A percentile compares a stretch with the other conserved stretches of the same genome.
These are phyloP conservation scores for Lepidocolaptes lacrymiger DNA, from an alignment of 2,797 vertebrate species.

Conservation along the genomic window DNA sequence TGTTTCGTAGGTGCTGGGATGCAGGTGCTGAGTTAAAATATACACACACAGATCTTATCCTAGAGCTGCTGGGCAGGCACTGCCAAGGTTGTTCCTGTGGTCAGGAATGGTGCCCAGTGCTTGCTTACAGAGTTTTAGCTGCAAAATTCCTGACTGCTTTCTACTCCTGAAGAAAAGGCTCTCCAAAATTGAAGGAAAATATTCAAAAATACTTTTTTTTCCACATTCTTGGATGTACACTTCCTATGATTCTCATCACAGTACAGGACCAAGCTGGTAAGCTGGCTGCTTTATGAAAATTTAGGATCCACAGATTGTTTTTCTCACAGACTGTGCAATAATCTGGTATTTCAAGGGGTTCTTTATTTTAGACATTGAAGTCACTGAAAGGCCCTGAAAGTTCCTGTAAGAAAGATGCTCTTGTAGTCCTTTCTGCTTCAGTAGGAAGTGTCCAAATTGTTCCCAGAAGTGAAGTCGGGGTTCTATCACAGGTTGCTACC, in stretches of 20 bases:
- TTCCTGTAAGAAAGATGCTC: background rate
- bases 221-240: accelerated
- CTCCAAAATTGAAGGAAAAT: background rate
- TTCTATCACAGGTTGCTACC: accelerated
- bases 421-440: background rate
- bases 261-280: background rate
- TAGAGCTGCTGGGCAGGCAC: background rate
- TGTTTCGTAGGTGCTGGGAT: background rate
- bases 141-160: background rate
- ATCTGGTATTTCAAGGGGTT: background rate
- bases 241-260: accelerated
- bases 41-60: accelerated
- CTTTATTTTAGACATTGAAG: background rate
- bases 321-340: accelerated
- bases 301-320: too few species aligned
- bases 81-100: background rate
- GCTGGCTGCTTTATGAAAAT: background rate
- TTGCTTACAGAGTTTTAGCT: too few species aligned
- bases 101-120: accelerated
- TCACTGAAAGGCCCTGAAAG: background rate
- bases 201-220: background rate
- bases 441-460: background rate
- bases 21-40: background rate
- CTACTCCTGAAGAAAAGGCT: accelerated
- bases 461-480: background rate